These are phyloP conservation scores for Aleadryas rufinucha DNA, from an alignment of 2,113 vertebrate species.

Conservation along the genomic window DNA sequence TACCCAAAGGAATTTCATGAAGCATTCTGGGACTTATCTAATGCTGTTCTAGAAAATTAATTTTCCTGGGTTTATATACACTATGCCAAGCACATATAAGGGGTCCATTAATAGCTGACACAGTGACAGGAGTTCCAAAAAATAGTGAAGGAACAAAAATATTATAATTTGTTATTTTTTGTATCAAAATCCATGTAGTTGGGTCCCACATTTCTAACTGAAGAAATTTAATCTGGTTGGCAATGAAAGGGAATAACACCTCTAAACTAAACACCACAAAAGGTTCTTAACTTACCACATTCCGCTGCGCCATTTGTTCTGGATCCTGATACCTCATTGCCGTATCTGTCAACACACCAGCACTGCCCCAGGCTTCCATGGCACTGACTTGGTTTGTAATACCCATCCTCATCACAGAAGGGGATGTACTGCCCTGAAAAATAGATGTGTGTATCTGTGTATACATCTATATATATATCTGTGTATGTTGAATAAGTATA, in stretches of 20 bases:
- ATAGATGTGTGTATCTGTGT: no score
- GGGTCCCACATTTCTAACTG: not conserved
- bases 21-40: not conserved
- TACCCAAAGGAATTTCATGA: not conserved
- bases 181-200: not conserved
- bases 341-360: slow-evolving; percentile 97
- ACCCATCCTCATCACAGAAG: slow-evolving; percentile 91
- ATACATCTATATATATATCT: not conserved
- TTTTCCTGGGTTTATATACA: not conserved
- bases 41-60: not conserved
- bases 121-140: not conserved
- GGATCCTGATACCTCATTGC: slow-evolving; percentile 89
- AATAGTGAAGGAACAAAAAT: not conserved
- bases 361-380: slow-evolving; percentile 88
- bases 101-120: not conserved
- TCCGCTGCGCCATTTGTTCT: slow-evolving; percentile 80
- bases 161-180: not conserved
- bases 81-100: not conserved
- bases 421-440: slow-evolving; percentile 86
- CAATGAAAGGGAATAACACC: not conserved
- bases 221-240: not conserved
- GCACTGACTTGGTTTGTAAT: slow-evolving; percentile 91
- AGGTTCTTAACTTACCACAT: slow-evolving; percentile 79
- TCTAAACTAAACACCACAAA: not conserved
- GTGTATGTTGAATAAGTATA: not conserved